These are phyloP conservation scores for Umimayanthus kanabou DNA, from an alignment of 92 coral and sea anemone species.

Conservation along the genomic window DNA sequence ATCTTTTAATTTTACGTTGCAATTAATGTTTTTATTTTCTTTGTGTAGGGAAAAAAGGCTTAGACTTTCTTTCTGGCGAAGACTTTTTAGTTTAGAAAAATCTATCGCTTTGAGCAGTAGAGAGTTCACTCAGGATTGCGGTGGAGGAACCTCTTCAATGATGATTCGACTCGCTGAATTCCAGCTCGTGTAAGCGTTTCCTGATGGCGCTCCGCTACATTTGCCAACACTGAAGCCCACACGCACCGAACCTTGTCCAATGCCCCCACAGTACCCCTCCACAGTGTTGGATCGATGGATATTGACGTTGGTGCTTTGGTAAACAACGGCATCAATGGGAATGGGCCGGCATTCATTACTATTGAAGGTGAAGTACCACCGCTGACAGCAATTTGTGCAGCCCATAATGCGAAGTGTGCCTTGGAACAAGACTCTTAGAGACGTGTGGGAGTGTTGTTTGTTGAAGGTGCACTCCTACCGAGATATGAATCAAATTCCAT, in stretches of 20 bases:
- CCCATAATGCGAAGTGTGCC: slow-evolving; percentile 51
- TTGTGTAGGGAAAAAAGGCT: too few species aligned
- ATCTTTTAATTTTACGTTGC: too few species aligned
- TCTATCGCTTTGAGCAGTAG: neutral
- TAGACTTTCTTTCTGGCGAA: neutral
- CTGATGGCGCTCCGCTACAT: slow-evolving; percentile 4
- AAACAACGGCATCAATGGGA: slow-evolving; percentile 54
- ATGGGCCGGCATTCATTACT: slow-evolving; percentile 55
- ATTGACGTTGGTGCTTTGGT: slow-evolving; percentile 36
- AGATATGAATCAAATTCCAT: neutral
- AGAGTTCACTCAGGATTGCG: slow-evolving; percentile 30
- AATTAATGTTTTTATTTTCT: too few species aligned
- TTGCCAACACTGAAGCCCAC: slow-evolving; percentile 60
- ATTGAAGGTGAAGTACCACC: slow-evolving; percentile 69
- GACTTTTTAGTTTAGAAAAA: neutral
- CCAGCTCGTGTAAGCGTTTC: slow-evolving; percentile 66
- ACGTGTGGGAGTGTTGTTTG: slow-evolving; percentile 43
- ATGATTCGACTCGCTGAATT: slow-evolving; percentile 60
- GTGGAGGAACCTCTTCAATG: slow-evolving; percentile 69
- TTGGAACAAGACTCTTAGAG: slow-evolving; percentile 52
- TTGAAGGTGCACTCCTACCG: slow-evolving; percentile 55
- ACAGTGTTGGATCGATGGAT: slow-evolving; percentile 58
- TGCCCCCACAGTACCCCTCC: slow-evolving; percentile 69
- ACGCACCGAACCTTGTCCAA: slow-evolving; percentile 48
- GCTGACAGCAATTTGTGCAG: slow-evolving; percentile 53